Base-by-base conservation (phyloP, 2,113 vertebrate genomes). In the Tinamus guttatus region DNA sequence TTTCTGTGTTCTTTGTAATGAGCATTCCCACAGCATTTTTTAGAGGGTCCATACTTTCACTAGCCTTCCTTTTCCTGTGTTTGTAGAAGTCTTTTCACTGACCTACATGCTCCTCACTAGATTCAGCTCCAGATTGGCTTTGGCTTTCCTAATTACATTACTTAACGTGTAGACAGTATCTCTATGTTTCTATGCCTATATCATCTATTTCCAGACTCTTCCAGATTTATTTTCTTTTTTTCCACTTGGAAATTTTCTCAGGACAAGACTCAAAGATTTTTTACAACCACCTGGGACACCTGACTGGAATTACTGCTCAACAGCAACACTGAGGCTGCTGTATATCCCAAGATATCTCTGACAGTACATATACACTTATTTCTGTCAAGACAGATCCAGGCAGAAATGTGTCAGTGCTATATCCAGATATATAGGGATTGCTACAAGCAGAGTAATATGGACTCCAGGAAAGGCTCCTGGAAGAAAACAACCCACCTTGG, bases 211-310 rank as follows among this genome's bases (percentile, higher is more conserved):
- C 10, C 43, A 47, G 30, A 84, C 25, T 81, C 74, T 75, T 78
- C 83, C 81, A 83, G 51, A 88, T 67, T 68, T 92, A 13, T 54
- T 15, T 19, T 74, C 63, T 81, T 77, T 77, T 47, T 67, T 60
- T 81, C 38, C 21, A 21, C 14, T 81, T 32, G 21, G 81, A 86
- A 81, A 78, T 83, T 78, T 96, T 95, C 85, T 93, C 92, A 92
- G 73, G 73, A 51, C 14, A 75, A 54, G 63, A 84, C 56, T 94
- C 76, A 88, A 88, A 67, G 18, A 71, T 81, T 96, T 90, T 94
- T 94, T 93, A 21, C 32, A 93, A 95, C 90, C 94, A 96, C 94
- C 68, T 94, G 94, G 71, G 86, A 92, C 92, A 96, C 95, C 90
- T 96, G 94, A 83, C 86, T 93, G 56, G 80, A 97, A 97, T 96